These are phyloP conservation scores for Ibycter americanus DNA, from an alignment of 2,797 vertebrate species.

Conservation along the genomic window DNA sequence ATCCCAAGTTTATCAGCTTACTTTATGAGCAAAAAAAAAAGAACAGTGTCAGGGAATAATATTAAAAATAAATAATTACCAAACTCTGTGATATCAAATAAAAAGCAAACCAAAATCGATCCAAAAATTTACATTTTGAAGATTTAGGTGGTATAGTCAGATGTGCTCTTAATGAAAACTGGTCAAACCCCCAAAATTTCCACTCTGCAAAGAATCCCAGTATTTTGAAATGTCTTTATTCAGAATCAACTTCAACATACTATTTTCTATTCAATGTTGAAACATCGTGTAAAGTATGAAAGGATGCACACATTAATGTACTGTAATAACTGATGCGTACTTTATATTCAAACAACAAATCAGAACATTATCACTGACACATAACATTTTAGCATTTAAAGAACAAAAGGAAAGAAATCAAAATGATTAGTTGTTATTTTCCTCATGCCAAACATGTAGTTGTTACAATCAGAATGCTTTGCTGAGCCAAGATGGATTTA, in stretches of 20 bases:
- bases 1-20: background rate
- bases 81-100: background rate
- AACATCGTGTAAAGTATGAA: background rate
- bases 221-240: background rate
- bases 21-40: background rate
- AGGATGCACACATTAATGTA: background rate
- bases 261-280: background rate
- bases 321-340: background rate
- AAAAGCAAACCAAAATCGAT: background rate
- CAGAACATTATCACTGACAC: background rate
- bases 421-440: background rate
- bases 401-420: slow-evolving; percentile 5
- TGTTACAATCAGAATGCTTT: background rate
- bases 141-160: background rate
- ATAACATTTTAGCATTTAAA: background rate
- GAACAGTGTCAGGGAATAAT: background rate
- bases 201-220: background rate
- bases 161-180: background rate
- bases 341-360: background rate
- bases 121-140: background rate
- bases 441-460: background rate
- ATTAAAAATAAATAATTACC: background rate
- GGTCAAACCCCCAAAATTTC: background rate
- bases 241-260: background rate
- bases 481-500: background rate